Percentiles rank a stretch among this genome's conserved stretches.
phyloP scores from a whole-genome alignment of 2,797 vertebrate species.

The Miichthys miiuy region DNA sequence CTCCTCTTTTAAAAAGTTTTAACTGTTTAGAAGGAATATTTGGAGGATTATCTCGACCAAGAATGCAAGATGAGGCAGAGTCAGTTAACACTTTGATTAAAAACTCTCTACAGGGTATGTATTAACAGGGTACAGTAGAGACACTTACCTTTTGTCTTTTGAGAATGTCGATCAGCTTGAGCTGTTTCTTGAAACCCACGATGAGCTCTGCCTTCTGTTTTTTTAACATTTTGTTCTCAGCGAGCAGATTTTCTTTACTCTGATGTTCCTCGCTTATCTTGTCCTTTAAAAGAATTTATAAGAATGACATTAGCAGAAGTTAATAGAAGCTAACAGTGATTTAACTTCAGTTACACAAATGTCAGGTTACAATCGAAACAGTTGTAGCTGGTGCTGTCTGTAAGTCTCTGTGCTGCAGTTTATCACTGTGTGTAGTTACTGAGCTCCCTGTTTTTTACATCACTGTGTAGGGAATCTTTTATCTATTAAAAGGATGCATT shows the following conservation, averaged over 20 bases:
- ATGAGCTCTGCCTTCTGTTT: slow-evolving; percentile 95
- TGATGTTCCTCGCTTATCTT: slow-evolving; percentile 87
- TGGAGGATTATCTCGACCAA: no score
- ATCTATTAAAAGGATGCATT: neutral
- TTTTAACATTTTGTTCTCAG: slow-evolving; percentile 93
- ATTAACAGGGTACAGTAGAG: neutral
- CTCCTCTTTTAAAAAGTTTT: no score
- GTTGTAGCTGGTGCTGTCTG: neutral
- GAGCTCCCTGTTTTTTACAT: neutral
- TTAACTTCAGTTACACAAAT: neutral
- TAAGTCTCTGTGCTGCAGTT: neutral
- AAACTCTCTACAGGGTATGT: neutral
- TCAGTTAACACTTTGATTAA: neutral
- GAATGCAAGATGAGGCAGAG: no score
- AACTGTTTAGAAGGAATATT: no score
- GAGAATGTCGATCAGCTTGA: slow-evolving; percentile 95
- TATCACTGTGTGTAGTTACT: neutral
- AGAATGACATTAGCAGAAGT: slow-evolving; percentile 8
- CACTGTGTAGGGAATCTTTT: neutral
- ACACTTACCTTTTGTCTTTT: slow-evolving; percentile 94
- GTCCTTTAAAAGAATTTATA: slow-evolving; percentile 81
- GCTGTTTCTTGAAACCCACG: slow-evolving; percentile 94
- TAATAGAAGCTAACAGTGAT: neutral
- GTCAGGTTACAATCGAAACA: neutral
- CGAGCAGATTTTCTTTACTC: slow-evolving; percentile 89